These are phyloP conservation scores for Pegoplata infirma DNA, from an alignment of 2,888 invertebrate genomes.

Conservation along the genomic window DNA sequence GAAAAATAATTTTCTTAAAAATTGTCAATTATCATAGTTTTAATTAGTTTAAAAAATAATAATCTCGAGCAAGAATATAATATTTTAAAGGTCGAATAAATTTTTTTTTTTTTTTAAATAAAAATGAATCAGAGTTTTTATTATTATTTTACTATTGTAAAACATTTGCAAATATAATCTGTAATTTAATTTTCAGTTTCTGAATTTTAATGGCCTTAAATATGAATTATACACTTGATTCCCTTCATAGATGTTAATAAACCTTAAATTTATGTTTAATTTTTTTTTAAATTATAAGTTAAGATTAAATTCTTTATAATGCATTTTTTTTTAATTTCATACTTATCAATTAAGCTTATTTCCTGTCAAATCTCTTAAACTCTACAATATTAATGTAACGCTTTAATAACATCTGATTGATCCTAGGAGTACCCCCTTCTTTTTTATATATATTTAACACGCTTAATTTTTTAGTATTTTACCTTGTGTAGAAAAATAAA, in stretches of 20 bases:
- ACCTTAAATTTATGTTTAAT: constrained; percentile 39
- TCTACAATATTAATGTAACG: constrained; percentile 42
- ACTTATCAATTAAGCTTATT: constrained; percentile 68
- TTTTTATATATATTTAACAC: constrained; percentile 13
- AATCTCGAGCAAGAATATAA: no score
- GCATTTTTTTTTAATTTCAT: constrained; percentile 12
- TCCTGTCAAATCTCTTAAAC: constrained; percentile 65
- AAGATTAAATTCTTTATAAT: neutral
- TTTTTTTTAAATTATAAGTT: constrained; percentile 26
- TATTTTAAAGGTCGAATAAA: no score
- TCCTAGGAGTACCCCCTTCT: constrained; percentile 19
- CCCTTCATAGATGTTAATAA: neutral
- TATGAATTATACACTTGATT: no score
- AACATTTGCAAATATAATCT: no score
- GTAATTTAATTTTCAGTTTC: no score
- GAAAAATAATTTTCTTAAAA: no score
- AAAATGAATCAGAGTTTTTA: no score
- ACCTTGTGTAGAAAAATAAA: neutral
- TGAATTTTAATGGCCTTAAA: no score
- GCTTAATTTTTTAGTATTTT: constrained; percentile 18
- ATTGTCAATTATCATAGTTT: no score
- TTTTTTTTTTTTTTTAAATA: no score
- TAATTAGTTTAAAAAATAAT: no score
- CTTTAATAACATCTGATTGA: constrained; percentile 45
- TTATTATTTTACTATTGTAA: no score